phyloP scores from a whole-genome alignment of 1,140 invertebrate species.

The Drosophila pallidifrons region DNA sequence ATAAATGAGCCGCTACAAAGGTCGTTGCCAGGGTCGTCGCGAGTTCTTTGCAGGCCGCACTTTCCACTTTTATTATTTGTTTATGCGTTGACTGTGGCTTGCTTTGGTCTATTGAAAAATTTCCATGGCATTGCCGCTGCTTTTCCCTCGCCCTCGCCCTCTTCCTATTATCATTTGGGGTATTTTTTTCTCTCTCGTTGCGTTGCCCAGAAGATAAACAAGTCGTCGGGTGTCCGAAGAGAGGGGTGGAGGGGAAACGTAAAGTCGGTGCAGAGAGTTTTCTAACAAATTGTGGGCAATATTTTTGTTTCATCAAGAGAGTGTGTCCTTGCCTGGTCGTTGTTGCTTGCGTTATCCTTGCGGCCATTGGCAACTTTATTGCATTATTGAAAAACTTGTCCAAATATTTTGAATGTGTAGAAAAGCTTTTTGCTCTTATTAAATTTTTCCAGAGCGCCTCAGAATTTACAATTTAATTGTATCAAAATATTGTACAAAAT shows the following conservation, averaged over 20 bases:
- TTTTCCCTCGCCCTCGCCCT: neutral
- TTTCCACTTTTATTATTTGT: constrained; percentile 71
- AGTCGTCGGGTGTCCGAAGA: constrained; percentile 66
- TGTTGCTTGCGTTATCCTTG: constrained; percentile 17
- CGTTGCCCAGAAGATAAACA: constrained; percentile 68
- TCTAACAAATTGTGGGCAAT: constrained; percentile 81
- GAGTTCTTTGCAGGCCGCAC: constrained; percentile 13
- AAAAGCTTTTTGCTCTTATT: constrained; percentile 74
- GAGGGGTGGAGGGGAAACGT: neutral
- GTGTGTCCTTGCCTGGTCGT: constrained; percentile 30
- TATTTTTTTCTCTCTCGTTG: neutral
- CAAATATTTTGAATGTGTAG: constrained; percentile 83
- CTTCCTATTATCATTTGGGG: neutral
- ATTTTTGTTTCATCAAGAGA: constrained; percentile 80
- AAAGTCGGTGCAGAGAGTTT: constrained; percentile 55
- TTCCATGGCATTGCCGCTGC: constrained; percentile 1
- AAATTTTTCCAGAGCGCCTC: constrained; percentile 48
- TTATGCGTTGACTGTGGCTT: constrained; percentile 64
- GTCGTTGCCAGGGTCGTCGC: constrained; percentile 75
- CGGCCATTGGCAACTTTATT: constrained; percentile 76
- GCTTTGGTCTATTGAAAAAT: constrained; percentile 79
- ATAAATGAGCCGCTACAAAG: constrained; percentile 75
- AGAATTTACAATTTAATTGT: constrained; percentile 54
- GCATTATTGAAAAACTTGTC: constrained; percentile 84
- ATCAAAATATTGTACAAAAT: constrained; percentile 53